Conservation (phyloP, 2,888 invertebrate species). For the Synanthedon myopaeformis region DNA sequence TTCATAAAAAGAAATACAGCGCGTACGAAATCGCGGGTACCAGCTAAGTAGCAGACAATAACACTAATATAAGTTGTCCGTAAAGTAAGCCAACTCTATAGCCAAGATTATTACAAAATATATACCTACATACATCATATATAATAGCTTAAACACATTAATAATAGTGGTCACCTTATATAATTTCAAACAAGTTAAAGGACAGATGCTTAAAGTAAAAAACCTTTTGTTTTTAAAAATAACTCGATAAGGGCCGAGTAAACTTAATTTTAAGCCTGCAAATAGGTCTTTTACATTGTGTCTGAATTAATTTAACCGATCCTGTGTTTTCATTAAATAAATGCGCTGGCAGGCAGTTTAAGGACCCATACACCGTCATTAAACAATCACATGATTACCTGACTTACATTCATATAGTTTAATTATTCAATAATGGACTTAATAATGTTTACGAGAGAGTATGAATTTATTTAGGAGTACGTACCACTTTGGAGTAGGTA, state of each 20-base stretch:
- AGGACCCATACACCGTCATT: conserved; percentile 7
- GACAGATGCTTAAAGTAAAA: not conserved
- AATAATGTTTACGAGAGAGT: not conserved
- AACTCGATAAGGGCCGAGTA: conserved; percentile 9
- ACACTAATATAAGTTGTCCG: too few species aligned
- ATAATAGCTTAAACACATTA: too few species aligned
- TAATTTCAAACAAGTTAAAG: not conserved
- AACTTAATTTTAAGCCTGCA: conserved; percentile 5
- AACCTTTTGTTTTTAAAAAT: conserved; percentile 11
- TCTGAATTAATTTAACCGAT: conserved; percentile 19
- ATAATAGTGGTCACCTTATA: too few species aligned
- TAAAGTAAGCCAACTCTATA: too few species aligned
- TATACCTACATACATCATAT: too few species aligned
- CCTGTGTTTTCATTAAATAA: conserved; percentile 16
- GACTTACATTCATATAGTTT: conserved; percentile 13
- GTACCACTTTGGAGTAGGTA: too few species aligned
- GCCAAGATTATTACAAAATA: too few species aligned
- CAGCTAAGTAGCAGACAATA: too few species aligned
- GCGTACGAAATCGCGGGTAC: too few species aligned
- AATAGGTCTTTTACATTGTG: conserved; percentile 15
- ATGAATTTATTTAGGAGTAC: not conserved
- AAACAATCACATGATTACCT: conserved; percentile 18
- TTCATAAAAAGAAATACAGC: too few species aligned
- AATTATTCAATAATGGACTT: not conserved
- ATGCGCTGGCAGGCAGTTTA: conserved; percentile 5